Percentiles rank a stretch among this genome's conserved stretches.
phyloP scores from a whole-genome alignment of 30 jellyfish, hydroid and myxozoan species.

The Clytia hemisphaerica region DNA sequence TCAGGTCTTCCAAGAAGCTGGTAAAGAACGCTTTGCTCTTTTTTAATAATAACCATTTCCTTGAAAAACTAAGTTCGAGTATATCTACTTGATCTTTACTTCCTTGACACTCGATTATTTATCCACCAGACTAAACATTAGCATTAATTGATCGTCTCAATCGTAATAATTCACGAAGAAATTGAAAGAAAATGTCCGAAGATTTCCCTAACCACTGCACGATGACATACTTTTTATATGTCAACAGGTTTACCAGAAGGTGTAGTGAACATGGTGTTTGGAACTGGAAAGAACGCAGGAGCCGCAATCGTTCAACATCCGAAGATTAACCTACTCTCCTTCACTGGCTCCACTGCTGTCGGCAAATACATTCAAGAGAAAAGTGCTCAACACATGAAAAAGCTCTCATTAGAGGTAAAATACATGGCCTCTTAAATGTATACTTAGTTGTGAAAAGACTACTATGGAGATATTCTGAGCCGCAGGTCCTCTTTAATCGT shows the following conservation, averaged over 20 bases:
- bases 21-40: not conserved
- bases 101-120: no score
- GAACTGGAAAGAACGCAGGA: constrained; percentile 65
- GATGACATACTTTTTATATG: not conserved
- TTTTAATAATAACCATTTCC: not conserved
- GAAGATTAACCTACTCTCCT: constrained; percentile 41
- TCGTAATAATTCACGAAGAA: not conserved
- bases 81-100: no score
- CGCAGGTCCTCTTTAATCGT: no score
- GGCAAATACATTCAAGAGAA: constrained; percentile 71
- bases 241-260: constrained; percentile 71
- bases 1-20: constrained; percentile 52
- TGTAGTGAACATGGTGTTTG: constrained; percentile 77
- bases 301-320: constrained; percentile 70
- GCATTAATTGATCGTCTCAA: no score
- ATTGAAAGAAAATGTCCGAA: not conserved
- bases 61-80: no score
- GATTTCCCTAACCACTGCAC: not conserved
- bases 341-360: constrained; percentile 76
- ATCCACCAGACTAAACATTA: no score
- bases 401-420: constrained; percentile 69
- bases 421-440: no score
- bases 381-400: constrained; percentile 42
- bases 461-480: no score
- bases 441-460: no score